Base-by-base conservation (phyloP, 2,888 invertebrate genomes). In the Dusona sp. region DNA sequence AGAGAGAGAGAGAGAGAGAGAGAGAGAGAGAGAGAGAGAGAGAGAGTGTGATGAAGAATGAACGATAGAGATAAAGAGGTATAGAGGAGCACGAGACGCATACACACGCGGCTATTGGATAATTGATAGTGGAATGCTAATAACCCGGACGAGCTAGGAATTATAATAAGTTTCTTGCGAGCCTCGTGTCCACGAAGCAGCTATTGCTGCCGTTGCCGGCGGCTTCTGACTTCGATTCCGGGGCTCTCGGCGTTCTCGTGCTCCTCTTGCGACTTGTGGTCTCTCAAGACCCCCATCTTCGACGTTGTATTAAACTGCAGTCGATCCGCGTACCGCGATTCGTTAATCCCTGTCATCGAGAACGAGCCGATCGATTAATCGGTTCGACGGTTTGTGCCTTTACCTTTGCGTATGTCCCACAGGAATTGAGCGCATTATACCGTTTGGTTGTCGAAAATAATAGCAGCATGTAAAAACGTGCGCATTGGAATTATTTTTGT, bases 101-200 rank as follows among this genome's bases (percentile, higher is more conserved):
- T 87, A 88, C 88, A 89, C 89, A 89, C 90, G 89, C 90, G 89
- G 87, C 89, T 89, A 87, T 88, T 86, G 91, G 90, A 93, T 93
- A 93, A 93, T 93, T 93, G 92, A 93, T 93, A 93, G 92, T 92
- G 90, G 91, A 93, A 93, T 93, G 93, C 93, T 93, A 93, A 93
- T 93, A 92, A 93, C 91, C 90, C 89, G 91, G 88, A 93, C 93
- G 92, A 91, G 92, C 92, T 91, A 88, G 89, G 92, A 92, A 93
- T 93, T 90, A 91, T 92, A 93, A 93, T 93, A 91, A 88, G 90
- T 90, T 92, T 92, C 91, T 93, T 92, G 89, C 87, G 81, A 70
- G 88, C 84, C 89, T 87, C 87, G 84, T 79, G 90, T 90, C 88
- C 88, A 88, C 78, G 77, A 22, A 79, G 84, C 79, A 86, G 86